Percentiles rank a stretch among this genome's conserved stretches.
Evolutionary conservation across 2,888 invertebrate species (phyloP).

Genomic region (Mythimna impura): DNA sequence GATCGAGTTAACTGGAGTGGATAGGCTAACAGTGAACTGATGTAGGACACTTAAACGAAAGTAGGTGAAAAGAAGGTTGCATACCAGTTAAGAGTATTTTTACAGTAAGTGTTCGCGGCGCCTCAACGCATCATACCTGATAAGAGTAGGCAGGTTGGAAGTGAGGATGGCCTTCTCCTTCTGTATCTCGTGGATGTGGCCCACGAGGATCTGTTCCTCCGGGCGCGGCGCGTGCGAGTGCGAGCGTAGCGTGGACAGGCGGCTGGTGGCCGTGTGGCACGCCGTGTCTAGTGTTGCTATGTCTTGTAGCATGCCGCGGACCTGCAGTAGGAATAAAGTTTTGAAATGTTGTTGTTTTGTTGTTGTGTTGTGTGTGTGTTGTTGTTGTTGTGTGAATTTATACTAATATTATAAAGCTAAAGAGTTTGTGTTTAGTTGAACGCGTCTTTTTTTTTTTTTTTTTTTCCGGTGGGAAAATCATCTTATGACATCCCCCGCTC

Average conservation of each 20-base stretch:
- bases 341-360: background rate
- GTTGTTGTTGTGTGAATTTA: no score
- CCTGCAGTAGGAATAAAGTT: conserved; percentile 86
- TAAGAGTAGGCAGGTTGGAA: conserved; percentile 94
- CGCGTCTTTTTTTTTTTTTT: no score
- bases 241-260: conserved; percentile 94
- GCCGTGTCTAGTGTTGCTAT: conserved; percentile 97
- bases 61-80: background rate
- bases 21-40: background rate
- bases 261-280: conserved; percentile 95
- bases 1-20: background rate
- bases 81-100: background rate
- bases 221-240: conserved; percentile 88
- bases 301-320: conserved; percentile 96
- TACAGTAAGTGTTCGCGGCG: background rate
- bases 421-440: no score
- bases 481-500: no score
- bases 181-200: conserved; percentile 95
- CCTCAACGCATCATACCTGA: conserved; percentile 76
- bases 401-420: no score
- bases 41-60: background rate
- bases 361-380: no score
- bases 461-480: no score
- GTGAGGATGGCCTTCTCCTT: conserved; percentile 95
- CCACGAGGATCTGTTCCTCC: conserved; percentile 94